Base-by-base conservation (phyloP, 2,113 vertebrate species). In the Nesospiza acunhae region DNA sequence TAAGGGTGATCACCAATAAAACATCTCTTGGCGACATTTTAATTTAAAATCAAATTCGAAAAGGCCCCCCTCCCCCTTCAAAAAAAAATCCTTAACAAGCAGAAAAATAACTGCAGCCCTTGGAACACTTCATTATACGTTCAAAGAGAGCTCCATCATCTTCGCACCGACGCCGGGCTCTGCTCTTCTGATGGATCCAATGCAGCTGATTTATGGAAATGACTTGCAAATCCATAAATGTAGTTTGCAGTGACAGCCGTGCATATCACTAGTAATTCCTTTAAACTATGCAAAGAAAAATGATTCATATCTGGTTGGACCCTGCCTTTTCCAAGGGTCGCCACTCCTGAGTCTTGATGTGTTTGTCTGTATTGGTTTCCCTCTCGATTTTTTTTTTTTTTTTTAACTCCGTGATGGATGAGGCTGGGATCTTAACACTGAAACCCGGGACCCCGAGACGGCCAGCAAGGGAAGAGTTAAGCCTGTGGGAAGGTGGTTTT, bases 41-140 rank as follows among this genome's bases (percentile, higher is more conserved):
- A 97, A 98, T 98, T 97, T 98, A 98, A 97, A 98, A 97, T 97
- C 95, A 98, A 96, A 97, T 97, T 97, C 94, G 73, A 92, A 92
- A 96, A 95, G 63, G 26, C 13, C 64, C 67, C 84, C 94, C 63
- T 70, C 83, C 94, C 91, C 93, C 84, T 63, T 75, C 4, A 28
- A 84, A 87, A 94, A 92, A 90, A 97, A 94, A 93, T 95, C 97
- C 98, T 97, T 97, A 98, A 98, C 97, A 98, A 98, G 98, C 98
- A 98, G 97, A 98, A 98, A 98, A 98, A 98, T 98, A 98, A 98
- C 98, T 97, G 97, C 97, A 95, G 96, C 93, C 95, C 96, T 94
- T 95, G 93, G 96, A 97, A 97, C 97, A 97, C 96, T 96, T 97
- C 95, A 97, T 97, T 96, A 97, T 96, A 97, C 90, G 97, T 96